Percentiles rank a stretch among this genome's conserved stretches.
phyloP scores from a whole-genome alignment of 2,797 vertebrate genomes.

The Diglossa cyanea region DNA sequence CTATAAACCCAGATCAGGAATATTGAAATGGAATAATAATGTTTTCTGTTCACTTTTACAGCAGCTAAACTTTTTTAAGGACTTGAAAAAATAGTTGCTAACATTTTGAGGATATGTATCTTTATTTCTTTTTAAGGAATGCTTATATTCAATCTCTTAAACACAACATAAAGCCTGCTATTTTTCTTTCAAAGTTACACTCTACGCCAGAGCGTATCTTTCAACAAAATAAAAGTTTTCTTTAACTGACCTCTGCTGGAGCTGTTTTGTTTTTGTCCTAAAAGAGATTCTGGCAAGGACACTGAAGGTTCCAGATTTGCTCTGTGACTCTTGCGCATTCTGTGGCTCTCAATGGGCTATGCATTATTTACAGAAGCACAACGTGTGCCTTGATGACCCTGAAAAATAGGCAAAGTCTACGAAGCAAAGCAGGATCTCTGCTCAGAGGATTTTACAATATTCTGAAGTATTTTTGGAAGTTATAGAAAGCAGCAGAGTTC shows the following conservation, averaged over 20 bases:
- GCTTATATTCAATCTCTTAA: not conserved
- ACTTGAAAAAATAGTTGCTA: not conserved
- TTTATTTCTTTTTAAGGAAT: not conserved
- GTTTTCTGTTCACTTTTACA: not conserved
- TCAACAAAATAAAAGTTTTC: not conserved
- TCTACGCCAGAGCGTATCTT: not conserved
- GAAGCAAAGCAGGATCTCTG: not conserved
- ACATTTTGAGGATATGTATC: not conserved
- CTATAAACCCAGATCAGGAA: not conserved
- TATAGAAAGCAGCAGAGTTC: not conserved
- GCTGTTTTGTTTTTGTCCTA: not conserved
- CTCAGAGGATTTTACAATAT: not conserved
- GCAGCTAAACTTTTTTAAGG: not conserved
- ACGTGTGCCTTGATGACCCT: not conserved
- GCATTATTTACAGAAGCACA: not conserved
- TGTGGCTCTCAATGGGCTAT: not conserved
- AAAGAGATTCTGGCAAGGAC: not conserved
- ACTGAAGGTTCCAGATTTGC: not conserved
- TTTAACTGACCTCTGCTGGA: constrained; percentile 15
- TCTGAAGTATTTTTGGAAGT: not conserved
- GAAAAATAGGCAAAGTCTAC: not conserved
- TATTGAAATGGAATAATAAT: not conserved
- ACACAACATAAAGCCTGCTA: not conserved
- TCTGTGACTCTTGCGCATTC: not conserved
- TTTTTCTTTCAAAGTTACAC: not conserved